Conservation (phyloP, 53 echinoderm and acorn worm genomes). For the Holothuria leucospilota region DNA sequence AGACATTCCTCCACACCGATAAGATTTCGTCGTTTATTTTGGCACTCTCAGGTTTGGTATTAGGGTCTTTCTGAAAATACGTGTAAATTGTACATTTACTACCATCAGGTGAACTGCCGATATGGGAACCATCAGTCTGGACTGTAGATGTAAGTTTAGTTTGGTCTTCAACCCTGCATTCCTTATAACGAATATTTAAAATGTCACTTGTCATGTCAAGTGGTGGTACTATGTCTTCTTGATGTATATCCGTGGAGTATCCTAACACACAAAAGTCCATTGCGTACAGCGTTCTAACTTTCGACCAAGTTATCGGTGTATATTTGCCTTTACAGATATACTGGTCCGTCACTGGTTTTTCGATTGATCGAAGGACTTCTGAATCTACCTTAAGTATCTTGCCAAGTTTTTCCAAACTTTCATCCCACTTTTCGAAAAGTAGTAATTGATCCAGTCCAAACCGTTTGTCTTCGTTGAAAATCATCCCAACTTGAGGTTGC, state of each 20-base stretch:
- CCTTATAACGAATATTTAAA: neutral
- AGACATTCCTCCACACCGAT: neutral
- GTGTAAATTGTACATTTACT: neutral
- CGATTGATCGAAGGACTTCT: neutral
- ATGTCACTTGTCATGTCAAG: neutral
- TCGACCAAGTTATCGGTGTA: neutral
- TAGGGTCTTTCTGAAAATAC: neutral
- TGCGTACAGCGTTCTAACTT: neutral
- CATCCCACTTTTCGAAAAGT: constrained; percentile 10
- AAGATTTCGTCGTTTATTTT: neutral
- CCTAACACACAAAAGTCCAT: constrained; percentile 16
- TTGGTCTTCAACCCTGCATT: neutral
- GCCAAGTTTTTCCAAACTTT: neutral
- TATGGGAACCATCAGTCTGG: neutral
- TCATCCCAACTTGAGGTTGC: neutral
- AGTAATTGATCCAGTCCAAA: constrained; percentile 18
- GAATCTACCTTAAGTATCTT: neutral
- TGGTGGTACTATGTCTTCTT: neutral
- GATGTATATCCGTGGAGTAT: neutral
- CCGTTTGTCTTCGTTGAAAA: neutral
- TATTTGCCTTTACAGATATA: neutral
- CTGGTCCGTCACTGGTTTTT: neutral
- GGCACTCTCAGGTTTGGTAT: too few relatives aligned
- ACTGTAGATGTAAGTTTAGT: neutral
- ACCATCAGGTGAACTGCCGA: neutral